Evolutionary conservation across 2,888 invertebrate genomes (phyloP).

Genomic region (Tubiluchus corallicola): DNA sequence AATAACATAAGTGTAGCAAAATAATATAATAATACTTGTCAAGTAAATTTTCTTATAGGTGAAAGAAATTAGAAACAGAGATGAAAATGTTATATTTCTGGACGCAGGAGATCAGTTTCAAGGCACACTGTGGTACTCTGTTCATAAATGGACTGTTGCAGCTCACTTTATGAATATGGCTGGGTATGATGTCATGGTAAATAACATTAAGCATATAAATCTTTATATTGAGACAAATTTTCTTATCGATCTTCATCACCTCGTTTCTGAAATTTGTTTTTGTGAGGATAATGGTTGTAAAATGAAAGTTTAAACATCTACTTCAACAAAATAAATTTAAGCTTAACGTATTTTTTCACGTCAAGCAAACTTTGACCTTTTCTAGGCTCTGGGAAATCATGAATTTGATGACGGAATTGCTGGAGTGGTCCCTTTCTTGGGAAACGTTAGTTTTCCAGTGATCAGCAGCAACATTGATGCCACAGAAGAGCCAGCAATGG

Average conservation of each 20-base stretch:
- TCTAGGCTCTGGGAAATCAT: constrained; percentile 75
- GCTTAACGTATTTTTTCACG: too few relatives aligned
- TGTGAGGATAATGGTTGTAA: too few relatives aligned
- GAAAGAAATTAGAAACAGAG: too few relatives aligned
- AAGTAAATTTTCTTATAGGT: too few relatives aligned
- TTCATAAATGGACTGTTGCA: constrained; percentile 60
- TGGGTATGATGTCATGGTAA: constrained; percentile 55
- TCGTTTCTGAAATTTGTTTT: too few relatives aligned
- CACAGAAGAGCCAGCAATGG: constrained; percentile 40
- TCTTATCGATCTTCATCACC: too few relatives aligned
- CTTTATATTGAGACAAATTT: too few relatives aligned
- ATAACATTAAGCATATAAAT: too few relatives aligned
- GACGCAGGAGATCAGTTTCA: constrained; percentile 85
- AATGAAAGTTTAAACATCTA: neutral
- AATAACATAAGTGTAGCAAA: too few relatives aligned
- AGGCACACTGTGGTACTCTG: constrained; percentile 66
- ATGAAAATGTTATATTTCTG: constrained; percentile 51
- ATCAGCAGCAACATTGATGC: constrained; percentile 57
- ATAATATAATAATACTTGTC: too few relatives aligned
- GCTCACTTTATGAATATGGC: constrained; percentile 56
- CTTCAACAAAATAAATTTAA: neutral
- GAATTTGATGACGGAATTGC: constrained; percentile 66
- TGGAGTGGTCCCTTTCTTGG: constrained; percentile 53
- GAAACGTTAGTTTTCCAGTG: constrained; percentile 48
- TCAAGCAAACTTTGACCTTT: too few relatives aligned